A percentile compares a stretch with the other conserved stretches of the same genome.
phyloP scores from a whole-genome alignment of 2,113 vertebrate species.

The Oreochromis aureus region DNA sequence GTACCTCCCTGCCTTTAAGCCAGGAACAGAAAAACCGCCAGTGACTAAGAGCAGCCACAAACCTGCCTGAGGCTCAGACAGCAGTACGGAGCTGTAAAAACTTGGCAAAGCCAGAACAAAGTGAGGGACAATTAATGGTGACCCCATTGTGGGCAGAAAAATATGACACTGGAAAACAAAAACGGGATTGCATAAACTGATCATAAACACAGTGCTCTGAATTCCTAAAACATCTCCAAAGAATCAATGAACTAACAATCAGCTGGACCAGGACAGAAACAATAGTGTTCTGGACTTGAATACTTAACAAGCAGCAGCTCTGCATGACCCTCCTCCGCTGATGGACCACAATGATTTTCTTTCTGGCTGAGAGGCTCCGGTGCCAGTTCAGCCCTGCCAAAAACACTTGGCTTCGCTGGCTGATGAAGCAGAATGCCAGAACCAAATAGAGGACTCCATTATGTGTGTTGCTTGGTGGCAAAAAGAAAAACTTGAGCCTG shows the following conservation, averaged over 20 bases:
- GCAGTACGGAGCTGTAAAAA: background rate
- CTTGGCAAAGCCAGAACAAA: background rate
- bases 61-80: background rate
- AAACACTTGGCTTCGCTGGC: constrained; percentile 63
- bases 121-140: background rate
- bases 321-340: constrained; percentile 33
- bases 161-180: background rate
- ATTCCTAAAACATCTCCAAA: background rate
- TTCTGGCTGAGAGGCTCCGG: constrained; percentile 23
- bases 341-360: constrained; percentile 47
- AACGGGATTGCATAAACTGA: background rate
- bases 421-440: constrained; percentile 53
- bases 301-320: constrained; percentile 29
- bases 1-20: constrained; percentile 24
- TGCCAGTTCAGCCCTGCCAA: constrained; percentile 53
- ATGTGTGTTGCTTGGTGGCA: constrained; percentile 58
- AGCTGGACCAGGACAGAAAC: constrained; percentile 20
- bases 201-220: background rate
- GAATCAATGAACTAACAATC: background rate
- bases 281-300: constrained; percentile 15
- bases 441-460: constrained; percentile 64
- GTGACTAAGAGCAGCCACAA: background rate
- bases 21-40: background rate
- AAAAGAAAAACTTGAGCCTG: constrained; percentile 41
- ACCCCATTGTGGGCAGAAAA: background rate